These are phyloP conservation scores for Callipepla californica DNA, from an alignment of 2,113 vertebrate genomes.

Conservation along the genomic window DNA sequence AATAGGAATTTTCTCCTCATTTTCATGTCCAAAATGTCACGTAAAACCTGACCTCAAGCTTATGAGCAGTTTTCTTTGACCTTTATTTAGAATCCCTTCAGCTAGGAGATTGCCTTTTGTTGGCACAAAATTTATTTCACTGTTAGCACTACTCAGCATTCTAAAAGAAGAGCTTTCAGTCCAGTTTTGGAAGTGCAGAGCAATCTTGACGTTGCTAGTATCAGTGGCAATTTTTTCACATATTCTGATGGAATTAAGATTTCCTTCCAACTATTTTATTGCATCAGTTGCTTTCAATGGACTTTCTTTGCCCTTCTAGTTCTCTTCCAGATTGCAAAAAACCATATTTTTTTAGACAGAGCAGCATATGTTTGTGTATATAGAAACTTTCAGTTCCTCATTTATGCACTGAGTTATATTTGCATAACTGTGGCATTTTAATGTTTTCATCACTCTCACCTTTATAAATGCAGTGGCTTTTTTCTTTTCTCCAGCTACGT, in stretches of 20 bases:
- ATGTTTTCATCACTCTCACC: neutral
- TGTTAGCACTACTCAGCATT: neutral
- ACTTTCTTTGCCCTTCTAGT: neutral
- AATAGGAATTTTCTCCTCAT: neutral
- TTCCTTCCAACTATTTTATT: neutral
- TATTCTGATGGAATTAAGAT: neutral
- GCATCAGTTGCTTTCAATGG: neutral
- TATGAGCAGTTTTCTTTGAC: slow-evolving; percentile 11
- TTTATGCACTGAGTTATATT: neutral
- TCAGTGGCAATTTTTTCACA: neutral
- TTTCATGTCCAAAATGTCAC: neutral
- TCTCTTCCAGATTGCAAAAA: neutral
- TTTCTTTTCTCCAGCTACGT: neutral
- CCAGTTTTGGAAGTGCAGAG: neutral
- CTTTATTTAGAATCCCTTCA: slow-evolving; percentile 26
- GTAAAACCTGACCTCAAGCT: neutral
- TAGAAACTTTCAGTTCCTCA: neutral
- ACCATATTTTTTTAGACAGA: neutral
- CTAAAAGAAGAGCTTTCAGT: slow-evolving; percentile 2
- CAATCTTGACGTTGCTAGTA: neutral
- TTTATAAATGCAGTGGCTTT: neutral
- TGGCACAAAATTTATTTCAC: slow-evolving; percentile 22
- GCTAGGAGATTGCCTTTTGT: slow-evolving; percentile 27
- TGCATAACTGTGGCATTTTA: neutral
- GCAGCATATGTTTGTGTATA: neutral